Conservation (phyloP, 1,140 invertebrate genomes). For the Ptiloglossa arizonensis region DNA sequence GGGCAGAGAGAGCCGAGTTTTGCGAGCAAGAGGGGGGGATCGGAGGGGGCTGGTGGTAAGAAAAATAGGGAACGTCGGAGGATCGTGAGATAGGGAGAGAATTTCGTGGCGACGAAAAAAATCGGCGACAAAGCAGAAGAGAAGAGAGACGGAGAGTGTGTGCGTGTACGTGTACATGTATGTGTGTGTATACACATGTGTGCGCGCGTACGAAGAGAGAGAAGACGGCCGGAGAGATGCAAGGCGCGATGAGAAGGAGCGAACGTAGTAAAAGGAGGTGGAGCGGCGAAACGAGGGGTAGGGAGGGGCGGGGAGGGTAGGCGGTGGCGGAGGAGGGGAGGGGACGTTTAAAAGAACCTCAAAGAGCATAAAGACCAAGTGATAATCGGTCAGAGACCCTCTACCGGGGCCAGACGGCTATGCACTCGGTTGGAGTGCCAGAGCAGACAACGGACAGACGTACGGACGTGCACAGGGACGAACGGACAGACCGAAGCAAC, state of each 20-base stretch:
- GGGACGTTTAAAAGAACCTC: conserved; percentile 73
- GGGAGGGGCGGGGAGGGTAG: not conserved
- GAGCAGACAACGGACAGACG: conserved; percentile 72
- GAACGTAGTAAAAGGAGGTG: conserved; percentile 39
- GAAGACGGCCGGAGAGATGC: conserved; percentile 28
- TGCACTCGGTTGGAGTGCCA: conserved; percentile 69
- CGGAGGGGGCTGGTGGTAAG: not conserved
- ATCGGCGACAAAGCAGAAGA: conserved; percentile 32
- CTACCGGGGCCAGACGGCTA: conserved; percentile 73
- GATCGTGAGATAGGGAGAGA: conserved; percentile 29
- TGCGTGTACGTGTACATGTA: too few species aligned
- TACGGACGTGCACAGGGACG: conserved; percentile 51
- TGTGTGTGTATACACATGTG: too few species aligned
- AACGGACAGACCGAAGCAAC: conserved; percentile 57
- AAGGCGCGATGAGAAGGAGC: conserved; percentile 42
- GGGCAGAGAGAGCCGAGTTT: not conserved
- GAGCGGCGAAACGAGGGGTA: conserved; percentile 49
- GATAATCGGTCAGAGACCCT: conserved; percentile 79
- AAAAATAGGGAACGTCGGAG: conserved; percentile 1
- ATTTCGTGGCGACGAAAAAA: conserved; percentile 32
- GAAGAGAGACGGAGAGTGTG: not conserved
- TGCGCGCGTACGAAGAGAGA: too few species aligned
- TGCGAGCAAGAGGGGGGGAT: not conserved
- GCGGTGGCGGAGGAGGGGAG: not conserved
- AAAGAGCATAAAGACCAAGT: conserved; percentile 77